Base-by-base conservation (phyloP, 2,888 invertebrate species). In the Dasysyrphus albostriatus region DNA sequence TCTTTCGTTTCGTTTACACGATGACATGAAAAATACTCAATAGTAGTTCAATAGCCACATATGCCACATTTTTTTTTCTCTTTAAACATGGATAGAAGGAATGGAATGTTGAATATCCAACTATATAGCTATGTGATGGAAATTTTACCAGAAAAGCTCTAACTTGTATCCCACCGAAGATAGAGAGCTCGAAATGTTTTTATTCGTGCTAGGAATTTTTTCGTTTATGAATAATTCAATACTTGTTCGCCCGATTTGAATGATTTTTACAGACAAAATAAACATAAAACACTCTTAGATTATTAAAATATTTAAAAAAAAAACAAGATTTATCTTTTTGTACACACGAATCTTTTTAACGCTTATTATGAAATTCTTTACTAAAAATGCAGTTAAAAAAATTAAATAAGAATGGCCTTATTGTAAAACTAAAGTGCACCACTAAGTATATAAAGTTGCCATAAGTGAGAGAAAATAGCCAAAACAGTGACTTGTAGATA, bases 11-110 rank as follows among this genome's bases (percentile, higher is more conserved):
- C 9, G 73, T 73, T 34, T 70, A 47, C 44, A 54, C 34, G 37
- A 44, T 82, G 72, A 72, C 72, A 63, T 70, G 70, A 61, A 54
- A 81, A 82, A 47, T 58, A 32, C 47, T 67, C 77, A 78, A 73
- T 78, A 75, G 67, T 75, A 61, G 83, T 78, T 79, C 79, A 79
- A 83, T 75, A 79, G 74, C 69, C 69, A 80, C 84, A 76, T 76
- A 84, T 85, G 69, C 73, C 81, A 77, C 80, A 67, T 58, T 47
- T 70, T 70, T 79, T 51, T 51, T 65, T 51, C 19, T 67, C 24
- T 19, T 24, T 37, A 49, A 67, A 49, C 67, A 67, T 58, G 37
- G 37, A 69, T 7, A 47, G 34, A 61, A 56, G 29, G 51, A 73
- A 67, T 78, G 73, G 73, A 81, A 74, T 85, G 81, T 69, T 49